Base-by-base conservation (phyloP, 2,113 vertebrate genomes). In the Pseudolaguvia tuberculata region DNA sequence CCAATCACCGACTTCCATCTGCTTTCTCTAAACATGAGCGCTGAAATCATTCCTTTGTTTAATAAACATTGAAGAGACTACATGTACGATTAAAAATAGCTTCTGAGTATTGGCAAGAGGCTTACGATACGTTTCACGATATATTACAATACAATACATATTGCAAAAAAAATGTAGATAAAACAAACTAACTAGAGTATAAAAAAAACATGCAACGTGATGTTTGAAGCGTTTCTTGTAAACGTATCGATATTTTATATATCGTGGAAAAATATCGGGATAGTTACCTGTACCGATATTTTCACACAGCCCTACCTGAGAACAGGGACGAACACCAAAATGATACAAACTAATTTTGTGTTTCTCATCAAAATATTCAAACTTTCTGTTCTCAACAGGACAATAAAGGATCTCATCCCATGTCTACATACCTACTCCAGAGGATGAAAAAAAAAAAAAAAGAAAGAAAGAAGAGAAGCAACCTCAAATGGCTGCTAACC, bases 401-500 rank as follows among this genome's bases (percentile, higher is more conserved):
- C 73, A 82, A 82, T 83, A 76, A 84, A 79, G 35, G 84, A 78
- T 75, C 81, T 71, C 74, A 78, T 81, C 48, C n/a, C 80, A 81
- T 78, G 83, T 80, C 5, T 42, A 42, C 4, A 42, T 6, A 42
- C 86, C 81, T 84, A 83, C 79, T 81, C 79, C 83, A 83, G 79
- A 14, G 78, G 83, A n/a, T n/a, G n/a, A n/a, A n/a, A n/a, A n/a
- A n/a, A n/a, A n/a, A n/a, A n/a, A n/a, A 75, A 73, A 35, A n/a
- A n/a, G n/a, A n/a, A n/a, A n/a, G 3, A 42, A 82, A 86, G 85
- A 87, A 79, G 81, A 84, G 86, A 88, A 88, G 85, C 85, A 83
- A 72, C 83, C 75, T 84, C 84, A 86, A 88, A 91, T 88, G 88
- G 88, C 88, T 85, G 88, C 87, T 86, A 81, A 78, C 84, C 17